phyloP scores from a whole-genome alignment of 2,888 invertebrate genomes.

The Hofmannophila pseudospretella region DNA sequence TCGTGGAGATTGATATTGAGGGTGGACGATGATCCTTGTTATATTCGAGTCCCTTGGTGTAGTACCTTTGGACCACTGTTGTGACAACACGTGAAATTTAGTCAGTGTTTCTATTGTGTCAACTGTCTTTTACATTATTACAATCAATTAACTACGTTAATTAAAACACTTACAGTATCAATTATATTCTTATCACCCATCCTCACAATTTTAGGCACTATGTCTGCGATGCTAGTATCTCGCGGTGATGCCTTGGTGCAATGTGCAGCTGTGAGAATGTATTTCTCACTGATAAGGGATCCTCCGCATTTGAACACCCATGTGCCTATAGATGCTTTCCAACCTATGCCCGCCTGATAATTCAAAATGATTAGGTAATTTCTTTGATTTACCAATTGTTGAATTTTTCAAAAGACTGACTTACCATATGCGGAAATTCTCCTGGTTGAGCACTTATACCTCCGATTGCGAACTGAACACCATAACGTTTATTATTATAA shows the following conservation, averaged over 20 bases:
- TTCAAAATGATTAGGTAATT: no score
- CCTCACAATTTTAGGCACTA: conserved; percentile 30
- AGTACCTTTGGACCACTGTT: no score
- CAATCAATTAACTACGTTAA: no score
- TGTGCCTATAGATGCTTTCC: conserved; percentile 24
- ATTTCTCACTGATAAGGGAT: conserved; percentile 77
- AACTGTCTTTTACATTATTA: no score
- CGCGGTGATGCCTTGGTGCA: conserved; percentile 44
- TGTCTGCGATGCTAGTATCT: conserved; percentile 22
- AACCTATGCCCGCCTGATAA: conserved; percentile 35
- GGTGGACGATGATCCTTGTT: no score
- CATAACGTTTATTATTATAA: no score
- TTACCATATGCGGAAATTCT: conserved; percentile 52
- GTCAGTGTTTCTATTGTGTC: no score
- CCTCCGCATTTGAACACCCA: conserved; percentile 77
- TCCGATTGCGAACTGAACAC: no score
- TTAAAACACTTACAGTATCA: not conserved
- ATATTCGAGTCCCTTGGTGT: no score
- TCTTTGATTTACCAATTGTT: no score
- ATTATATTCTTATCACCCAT: conserved; percentile 17
- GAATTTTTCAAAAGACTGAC: conserved; percentile 4
- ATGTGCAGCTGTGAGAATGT: conserved; percentile 82
- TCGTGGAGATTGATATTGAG: conserved; percentile 33
- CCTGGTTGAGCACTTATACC: conserved; percentile 30
- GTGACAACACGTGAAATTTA: no score